Percentiles rank a stretch among this genome's conserved stretches.
These are phyloP conservation scores for Seladonia tumulorum DNA, from an alignment of 2,888 invertebrate species.

Conservation along the genomic window DNA sequence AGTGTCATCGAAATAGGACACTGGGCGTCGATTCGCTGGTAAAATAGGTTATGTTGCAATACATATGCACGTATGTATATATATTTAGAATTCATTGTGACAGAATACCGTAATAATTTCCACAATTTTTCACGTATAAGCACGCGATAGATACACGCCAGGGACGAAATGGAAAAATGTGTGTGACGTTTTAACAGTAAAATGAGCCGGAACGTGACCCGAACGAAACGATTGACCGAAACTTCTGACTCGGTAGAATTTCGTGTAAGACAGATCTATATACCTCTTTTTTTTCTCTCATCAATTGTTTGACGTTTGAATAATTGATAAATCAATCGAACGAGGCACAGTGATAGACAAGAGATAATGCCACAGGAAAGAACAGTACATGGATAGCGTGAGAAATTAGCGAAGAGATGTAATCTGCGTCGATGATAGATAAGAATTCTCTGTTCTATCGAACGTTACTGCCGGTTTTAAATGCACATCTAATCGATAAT, in stretches of 20 bases:
- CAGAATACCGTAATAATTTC: slow-evolving; percentile 36
- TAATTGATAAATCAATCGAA: background rate
- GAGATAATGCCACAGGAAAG: background rate
- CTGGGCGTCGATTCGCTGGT: slow-evolving; percentile 10
- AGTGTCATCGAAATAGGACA: slow-evolving; percentile 4
- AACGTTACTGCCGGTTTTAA: slow-evolving; percentile 34
- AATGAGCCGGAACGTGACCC: slow-evolving; percentile 34
- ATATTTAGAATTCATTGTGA: slow-evolving; percentile 12
- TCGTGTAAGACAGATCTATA: slow-evolving; percentile 23
- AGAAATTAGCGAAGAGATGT: background rate
- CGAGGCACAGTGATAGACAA: background rate
- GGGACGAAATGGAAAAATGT: slow-evolving; percentile 20
- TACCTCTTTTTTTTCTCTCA: background rate
- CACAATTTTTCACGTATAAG: slow-evolving; percentile 7
- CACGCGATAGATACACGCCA: background rate
- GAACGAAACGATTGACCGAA: slow-evolving; percentile 30
- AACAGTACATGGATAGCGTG: background rate
- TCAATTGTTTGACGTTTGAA: background rate
- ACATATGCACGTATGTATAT: background rate
- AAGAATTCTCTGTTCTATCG: slow-evolving; percentile 14
- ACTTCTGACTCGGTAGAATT: slow-evolving; percentile 19
- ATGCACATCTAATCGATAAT: slow-evolving; percentile 55
- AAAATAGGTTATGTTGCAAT: slow-evolving; percentile 49
- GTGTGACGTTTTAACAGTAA: slow-evolving; percentile 33
- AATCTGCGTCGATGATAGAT: slow-evolving; percentile 5